Conservation (phyloP, 2,888 invertebrate genomes). For the Mesorhabditis belari region DNA sequence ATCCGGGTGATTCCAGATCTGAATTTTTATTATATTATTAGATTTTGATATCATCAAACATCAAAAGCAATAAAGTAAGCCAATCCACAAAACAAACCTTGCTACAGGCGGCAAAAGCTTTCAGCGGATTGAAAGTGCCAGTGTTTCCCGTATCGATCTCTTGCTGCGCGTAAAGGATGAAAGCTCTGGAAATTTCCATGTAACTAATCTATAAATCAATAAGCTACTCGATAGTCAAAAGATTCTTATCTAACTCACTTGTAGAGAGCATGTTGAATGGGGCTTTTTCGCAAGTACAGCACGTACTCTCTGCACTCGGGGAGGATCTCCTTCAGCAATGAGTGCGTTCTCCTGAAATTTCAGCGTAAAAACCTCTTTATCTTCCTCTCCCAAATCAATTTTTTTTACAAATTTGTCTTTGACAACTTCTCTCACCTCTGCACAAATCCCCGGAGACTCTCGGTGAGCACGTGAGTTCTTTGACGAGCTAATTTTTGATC, state of each 20-base stretch:
- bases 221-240: too few species aligned
- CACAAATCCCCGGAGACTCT: slow-evolving; percentile 86
- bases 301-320: slow-evolving; percentile 94
- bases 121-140: slow-evolving; percentile 73
- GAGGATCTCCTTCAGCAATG: slow-evolving; percentile 80
- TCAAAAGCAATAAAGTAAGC: not conserved
- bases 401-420: not conserved
- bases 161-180: slow-evolving; percentile 69
- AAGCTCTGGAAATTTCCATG: slow-evolving; percentile 60
- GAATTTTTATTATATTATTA: slow-evolving; percentile 9
- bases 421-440: slow-evolving; percentile 64
- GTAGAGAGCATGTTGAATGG: slow-evolving; percentile 81
- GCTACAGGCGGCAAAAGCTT: slow-evolving; percentile 95
- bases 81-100: slow-evolving; percentile 63
- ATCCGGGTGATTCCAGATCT: slow-evolving; percentile 61
- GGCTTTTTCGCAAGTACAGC: slow-evolving; percentile 78
- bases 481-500: slow-evolving; percentile 89
- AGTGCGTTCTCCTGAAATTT: slow-evolving; percentile 72
- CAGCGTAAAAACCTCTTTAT: too few species aligned
- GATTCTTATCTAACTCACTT: slow-evolving; percentile 55
- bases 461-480: slow-evolving; percentile 88
- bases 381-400: too few species aligned
- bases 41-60: not conserved
- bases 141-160: slow-evolving; percentile 25
- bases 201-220: too few species aligned